phyloP scores from a whole-genome alignment of 2,113 vertebrate genomes.

The Seriola dumerili region DNA sequence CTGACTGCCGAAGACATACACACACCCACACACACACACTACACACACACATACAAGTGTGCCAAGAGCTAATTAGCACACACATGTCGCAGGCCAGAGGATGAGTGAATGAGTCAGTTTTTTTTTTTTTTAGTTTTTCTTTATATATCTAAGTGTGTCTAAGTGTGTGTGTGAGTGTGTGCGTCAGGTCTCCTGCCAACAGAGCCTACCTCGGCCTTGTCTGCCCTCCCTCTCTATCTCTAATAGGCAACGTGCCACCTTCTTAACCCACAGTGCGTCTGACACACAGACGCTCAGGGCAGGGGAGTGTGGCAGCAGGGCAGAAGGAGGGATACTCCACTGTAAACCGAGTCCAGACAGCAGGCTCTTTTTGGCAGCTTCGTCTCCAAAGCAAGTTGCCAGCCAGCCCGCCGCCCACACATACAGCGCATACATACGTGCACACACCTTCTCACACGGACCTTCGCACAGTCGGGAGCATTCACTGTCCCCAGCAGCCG shows the following conservation, averaged over 20 bases:
- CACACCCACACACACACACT: constrained; percentile 12
- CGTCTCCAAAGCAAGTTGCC: constrained; percentile 30
- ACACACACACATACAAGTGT: constrained; percentile 33
- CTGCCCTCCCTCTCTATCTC: constrained; percentile 58
- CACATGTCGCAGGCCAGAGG: constrained; percentile 60
- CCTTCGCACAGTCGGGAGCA: constrained; percentile 40
- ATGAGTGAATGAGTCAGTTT: constrained; percentile 46
- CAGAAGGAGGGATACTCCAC: constrained; percentile 45
- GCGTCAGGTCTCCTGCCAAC: constrained; percentile 51
- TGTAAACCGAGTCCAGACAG: constrained; percentile 63
- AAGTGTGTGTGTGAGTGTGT: constrained; percentile 21
- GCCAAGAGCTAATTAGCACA: constrained; percentile 72
- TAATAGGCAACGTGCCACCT: constrained; percentile 65
- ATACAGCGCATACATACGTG: constrained; percentile 17
- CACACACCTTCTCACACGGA: constrained; percentile 18
- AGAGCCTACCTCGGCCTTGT: constrained; percentile 27
- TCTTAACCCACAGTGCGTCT: constrained; percentile 54
- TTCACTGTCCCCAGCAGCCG: constrained; percentile 24
- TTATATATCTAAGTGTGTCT: constrained; percentile 5
- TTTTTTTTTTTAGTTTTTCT: not conserved
- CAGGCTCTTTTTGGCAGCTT: constrained; percentile 53
- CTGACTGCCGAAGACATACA: constrained; percentile 51
- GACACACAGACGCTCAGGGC: constrained; percentile 35
- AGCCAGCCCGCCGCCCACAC: constrained; percentile 44
- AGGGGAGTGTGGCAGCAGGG: constrained; percentile 35